Conservation (phyloP, 2,888 invertebrate species). For the Parnassius glacialis region DNA sequence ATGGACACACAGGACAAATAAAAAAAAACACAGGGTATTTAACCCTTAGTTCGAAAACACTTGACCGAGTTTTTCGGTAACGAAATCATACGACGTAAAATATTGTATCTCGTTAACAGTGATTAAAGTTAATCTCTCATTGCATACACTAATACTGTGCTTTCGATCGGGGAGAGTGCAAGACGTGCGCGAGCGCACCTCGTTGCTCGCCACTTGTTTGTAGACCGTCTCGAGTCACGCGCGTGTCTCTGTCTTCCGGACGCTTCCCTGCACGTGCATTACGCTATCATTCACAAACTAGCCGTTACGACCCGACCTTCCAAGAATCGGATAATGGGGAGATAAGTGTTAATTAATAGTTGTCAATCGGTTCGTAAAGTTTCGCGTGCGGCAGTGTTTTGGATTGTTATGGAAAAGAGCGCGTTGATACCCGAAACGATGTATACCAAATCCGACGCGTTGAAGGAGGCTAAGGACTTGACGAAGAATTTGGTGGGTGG, state of each 20-base stretch:
- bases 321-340: slow-evolving; percentile 60
- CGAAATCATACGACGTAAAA: background rate
- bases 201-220: slow-evolving; percentile 45
- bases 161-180: slow-evolving; percentile 26
- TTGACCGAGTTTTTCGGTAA: background rate
- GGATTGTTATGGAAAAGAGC: slow-evolving; percentile 67
- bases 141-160: slow-evolving; percentile 6
- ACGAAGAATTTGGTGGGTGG: slow-evolving; percentile 72
- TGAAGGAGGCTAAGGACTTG: slow-evolving; percentile 64
- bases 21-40: too few relatives aligned
- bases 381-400: slow-evolving; percentile 47
- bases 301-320: slow-evolving; percentile 44
- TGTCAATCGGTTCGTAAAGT: slow-evolving; percentile 38
- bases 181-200: slow-evolving; percentile 38
- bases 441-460: slow-evolving; percentile 61
- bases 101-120: background rate
- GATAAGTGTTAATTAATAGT: slow-evolving; percentile 56
- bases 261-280: slow-evolving; percentile 43
- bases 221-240: slow-evolving; percentile 53
- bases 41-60: too few relatives aligned
- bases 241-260: slow-evolving; percentile 39
- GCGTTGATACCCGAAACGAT: slow-evolving; percentile 63
- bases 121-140: slow-evolving; percentile 11
- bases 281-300: slow-evolving; percentile 38
- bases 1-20: too few relatives aligned